phyloP scores from a whole-genome alignment of 2,888 invertebrate species.

The Ariolimax columbianus region DNA sequence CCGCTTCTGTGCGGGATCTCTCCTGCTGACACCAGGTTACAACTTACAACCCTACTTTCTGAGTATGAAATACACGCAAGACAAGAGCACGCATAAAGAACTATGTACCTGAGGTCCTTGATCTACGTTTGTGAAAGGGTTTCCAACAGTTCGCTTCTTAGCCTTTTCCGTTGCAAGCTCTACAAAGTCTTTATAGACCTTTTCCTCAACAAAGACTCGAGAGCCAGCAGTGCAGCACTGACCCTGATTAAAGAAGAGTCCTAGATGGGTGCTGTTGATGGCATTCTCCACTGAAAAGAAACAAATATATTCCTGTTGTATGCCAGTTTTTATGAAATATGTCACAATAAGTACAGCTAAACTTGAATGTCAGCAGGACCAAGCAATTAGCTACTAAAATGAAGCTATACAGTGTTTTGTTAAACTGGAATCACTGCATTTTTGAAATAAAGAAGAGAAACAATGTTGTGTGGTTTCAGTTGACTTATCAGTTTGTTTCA shows the following conservation, averaged over 20 bases:
- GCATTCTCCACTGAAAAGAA: conserved; percentile 70
- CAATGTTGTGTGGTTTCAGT: too few relatives aligned
- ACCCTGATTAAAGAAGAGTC: conserved; percentile 95
- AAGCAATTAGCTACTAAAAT: too few relatives aligned
- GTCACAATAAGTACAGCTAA: not conserved
- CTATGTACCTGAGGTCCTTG: conserved; percentile 90
- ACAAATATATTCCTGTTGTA: not conserved
- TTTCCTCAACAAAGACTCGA: conserved; percentile 91
- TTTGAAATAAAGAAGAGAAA: too few relatives aligned
- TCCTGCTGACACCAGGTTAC: too few relatives aligned
- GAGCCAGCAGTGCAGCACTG: conserved; percentile 96
- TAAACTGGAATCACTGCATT: too few relatives aligned
- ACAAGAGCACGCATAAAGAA: too few relatives aligned
- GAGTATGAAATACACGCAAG: too few relatives aligned
- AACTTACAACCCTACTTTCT: too few relatives aligned
- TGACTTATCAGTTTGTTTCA: too few relatives aligned
- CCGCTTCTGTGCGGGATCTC: too few relatives aligned
- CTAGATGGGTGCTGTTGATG: conserved; percentile 83
- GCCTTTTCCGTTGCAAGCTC: conserved; percentile 87
- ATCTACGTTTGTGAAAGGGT: conserved; percentile 91
- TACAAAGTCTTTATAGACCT: conserved; percentile 95
- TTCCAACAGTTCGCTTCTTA: conserved; percentile 88
- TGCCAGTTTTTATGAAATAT: not conserved
- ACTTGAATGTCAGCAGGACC: too few relatives aligned
- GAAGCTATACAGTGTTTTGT: too few relatives aligned